phyloP scores from a whole-genome alignment of 1,140 invertebrate species.

The Papilio polytes region DNA sequence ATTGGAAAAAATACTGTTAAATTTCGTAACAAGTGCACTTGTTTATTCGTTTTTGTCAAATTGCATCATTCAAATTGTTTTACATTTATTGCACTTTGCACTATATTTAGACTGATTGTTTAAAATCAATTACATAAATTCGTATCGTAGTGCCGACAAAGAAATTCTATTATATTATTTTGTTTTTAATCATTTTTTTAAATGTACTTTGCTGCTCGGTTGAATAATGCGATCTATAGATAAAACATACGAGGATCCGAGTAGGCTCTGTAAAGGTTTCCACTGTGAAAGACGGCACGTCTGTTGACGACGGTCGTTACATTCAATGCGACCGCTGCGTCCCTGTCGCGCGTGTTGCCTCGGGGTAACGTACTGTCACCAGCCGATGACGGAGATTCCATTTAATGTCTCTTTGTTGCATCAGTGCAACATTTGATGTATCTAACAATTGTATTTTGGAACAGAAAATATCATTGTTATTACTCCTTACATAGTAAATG shows the following conservation, averaged over 20 bases:
- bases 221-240: constrained; percentile 81
- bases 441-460: background rate
- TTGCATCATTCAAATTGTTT: constrained; percentile 13
- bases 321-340: constrained; percentile 50
- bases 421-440: background rate
- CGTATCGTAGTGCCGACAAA: constrained; percentile 53
- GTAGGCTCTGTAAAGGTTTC: constrained; percentile 61
- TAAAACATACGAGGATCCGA: constrained; percentile 70
- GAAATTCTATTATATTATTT: constrained; percentile 58
- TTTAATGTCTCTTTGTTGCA: constrained; percentile 5
- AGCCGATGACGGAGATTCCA: background rate
- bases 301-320: constrained; percentile 48
- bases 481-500: background rate
- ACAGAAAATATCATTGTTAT: background rate
- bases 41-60: constrained; percentile 42
- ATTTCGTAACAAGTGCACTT: constrained; percentile 40
- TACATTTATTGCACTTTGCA: constrained; percentile 33
- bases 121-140: constrained; percentile 24
- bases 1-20: constrained; percentile 42
- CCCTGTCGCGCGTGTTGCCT: constrained; percentile 26
- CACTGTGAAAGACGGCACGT: constrained; percentile 46
- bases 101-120: constrained; percentile 40
- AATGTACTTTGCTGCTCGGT: constrained; percentile 78
- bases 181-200: constrained; percentile 71
- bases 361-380: background rate